A percentile compares a stretch with the other conserved stretches of the same genome.
Evolutionary conservation across 23 tunicate genomes (phyloP).

Genomic region (Trididemnum miniatum): DNA sequence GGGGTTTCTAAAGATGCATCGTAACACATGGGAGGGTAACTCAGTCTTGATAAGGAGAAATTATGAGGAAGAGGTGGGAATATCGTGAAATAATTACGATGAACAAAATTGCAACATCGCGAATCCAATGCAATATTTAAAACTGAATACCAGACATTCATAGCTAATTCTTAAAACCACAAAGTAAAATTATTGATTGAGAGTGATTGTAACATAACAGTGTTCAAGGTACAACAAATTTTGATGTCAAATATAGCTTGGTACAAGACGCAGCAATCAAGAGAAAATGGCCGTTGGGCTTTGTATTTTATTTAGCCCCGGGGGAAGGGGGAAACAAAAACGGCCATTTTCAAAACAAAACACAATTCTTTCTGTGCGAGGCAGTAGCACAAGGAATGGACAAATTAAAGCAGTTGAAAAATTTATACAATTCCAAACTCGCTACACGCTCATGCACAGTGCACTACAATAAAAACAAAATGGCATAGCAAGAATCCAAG

Average conservation of each 20-base stretch:
- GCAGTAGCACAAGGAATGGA: constrained; percentile 40
- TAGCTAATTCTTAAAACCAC: too few species aligned
- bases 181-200: too few species aligned
- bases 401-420: constrained; percentile 14
- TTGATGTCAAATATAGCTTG: not conserved
- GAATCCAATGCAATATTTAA: not conserved
- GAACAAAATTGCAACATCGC: not conserved
- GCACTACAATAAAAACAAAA: constrained; percentile 1
- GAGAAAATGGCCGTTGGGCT: constrained; percentile 11
- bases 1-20: not conserved
- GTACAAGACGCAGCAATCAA: not conserved
- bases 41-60: too few species aligned
- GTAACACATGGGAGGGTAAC: not conserved
- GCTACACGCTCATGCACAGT: constrained; percentile 30
- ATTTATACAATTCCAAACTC: constrained; percentile 12
- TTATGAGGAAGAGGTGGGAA: not conserved
- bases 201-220: too few species aligned
- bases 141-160: too few species aligned
- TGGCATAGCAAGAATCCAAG: constrained; percentile 5
- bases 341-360: constrained; percentile 16
- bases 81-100: not conserved
- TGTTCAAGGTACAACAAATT: not conserved
- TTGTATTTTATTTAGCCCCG: not conserved
- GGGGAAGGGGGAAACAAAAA: not conserved
- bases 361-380: constrained; percentile 8